Evolutionary conservation across 2,888 invertebrate species (phyloP).

Genomic region (Trissolcus japonicus): DNA sequence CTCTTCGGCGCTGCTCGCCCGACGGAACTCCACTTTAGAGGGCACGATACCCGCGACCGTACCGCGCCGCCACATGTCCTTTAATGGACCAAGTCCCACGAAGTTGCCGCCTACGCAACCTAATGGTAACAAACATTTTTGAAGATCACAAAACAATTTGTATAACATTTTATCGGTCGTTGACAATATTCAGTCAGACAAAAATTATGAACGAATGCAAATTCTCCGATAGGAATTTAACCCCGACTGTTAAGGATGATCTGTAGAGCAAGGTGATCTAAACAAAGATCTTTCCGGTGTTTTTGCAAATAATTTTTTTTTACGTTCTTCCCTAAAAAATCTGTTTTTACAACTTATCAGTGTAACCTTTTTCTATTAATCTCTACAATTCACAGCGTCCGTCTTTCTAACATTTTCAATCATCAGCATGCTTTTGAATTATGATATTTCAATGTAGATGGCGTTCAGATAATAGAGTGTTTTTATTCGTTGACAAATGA

Average conservation of each 20-base stretch:
- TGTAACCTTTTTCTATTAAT: not conserved
- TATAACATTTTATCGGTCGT: no score
- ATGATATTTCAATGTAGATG: no score
- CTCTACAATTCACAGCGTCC: not conserved
- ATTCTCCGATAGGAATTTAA: conserved; percentile 46
- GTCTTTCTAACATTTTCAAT: no score
- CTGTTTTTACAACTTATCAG: not conserved
- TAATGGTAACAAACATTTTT: no score
- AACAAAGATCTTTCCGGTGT: conserved; percentile 41
- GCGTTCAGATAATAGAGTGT: no score
- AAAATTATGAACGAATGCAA: not conserved
- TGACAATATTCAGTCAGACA: no score
- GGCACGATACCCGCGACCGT: conserved; percentile 64
- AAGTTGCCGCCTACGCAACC: conserved; percentile 71
- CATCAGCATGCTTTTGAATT: no score
- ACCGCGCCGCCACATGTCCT: conserved; percentile 73
- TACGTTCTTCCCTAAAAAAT: not conserved
- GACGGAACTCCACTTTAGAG: conserved; percentile 73
- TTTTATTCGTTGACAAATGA: no score
- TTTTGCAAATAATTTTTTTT: not conserved
- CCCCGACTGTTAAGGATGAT: conserved; percentile 44
- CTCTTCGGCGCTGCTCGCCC: conserved; percentile 71
- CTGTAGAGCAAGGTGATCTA: conserved; percentile 49
- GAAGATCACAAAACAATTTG: no score
- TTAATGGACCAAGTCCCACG: conserved; percentile 74